Evolutionary conservation across 1,140 invertebrate genomes (phyloP), one percentile per base, ranked within the genome.

Genomic region (Streblospio benedicti): DNA sequence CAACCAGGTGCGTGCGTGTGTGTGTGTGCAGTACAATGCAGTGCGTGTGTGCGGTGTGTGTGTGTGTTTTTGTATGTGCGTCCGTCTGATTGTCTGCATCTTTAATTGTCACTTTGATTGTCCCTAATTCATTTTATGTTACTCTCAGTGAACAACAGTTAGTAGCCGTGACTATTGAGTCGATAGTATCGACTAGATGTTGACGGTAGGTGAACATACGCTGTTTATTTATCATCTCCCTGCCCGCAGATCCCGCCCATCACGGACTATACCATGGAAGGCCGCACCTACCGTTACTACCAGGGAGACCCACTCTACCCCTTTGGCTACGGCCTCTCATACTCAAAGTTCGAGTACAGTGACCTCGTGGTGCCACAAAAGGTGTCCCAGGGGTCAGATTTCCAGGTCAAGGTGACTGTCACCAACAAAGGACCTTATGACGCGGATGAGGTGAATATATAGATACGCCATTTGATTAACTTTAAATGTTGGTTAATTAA

Each of bases 321-420:
- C 2, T 66, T 66, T 56, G 64, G 64, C 4, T 66, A 51, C 49
- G 64, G 64, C 4, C 43, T 66, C 1, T 55, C 57, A 9, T 66
- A 66, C 47, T 53, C 58, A 12, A 54, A n/a, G 6, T 66, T 66
- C 28, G 4, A 31, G 5, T 66, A 66, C 38, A 23, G 23, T 27
- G 23, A 16, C 6, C 38, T 55, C 16, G 20, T 18, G 2, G 20
- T 52, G 12, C 28, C 16, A 25, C 31, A 30, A 14, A 38, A 20
- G 2, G 28, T 50, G 9, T 23, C 41, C 32, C 28, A 12, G 6
- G 28, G 18, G 18, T 32, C 28, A 18, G 33, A 53, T 20, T 14
- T 59, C 4, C 43, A 25, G 28, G 58, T 33, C 1, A 28, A 20
- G 38, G 18, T 33, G 0, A 23, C 25, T 4, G 49, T 60, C 3